Percentiles rank a stretch among this genome's conserved stretches.
Conservation (phyloP, 37 sponge, comb jelly and placozoan species). For the Cliona cf. orientalis region DNA sequence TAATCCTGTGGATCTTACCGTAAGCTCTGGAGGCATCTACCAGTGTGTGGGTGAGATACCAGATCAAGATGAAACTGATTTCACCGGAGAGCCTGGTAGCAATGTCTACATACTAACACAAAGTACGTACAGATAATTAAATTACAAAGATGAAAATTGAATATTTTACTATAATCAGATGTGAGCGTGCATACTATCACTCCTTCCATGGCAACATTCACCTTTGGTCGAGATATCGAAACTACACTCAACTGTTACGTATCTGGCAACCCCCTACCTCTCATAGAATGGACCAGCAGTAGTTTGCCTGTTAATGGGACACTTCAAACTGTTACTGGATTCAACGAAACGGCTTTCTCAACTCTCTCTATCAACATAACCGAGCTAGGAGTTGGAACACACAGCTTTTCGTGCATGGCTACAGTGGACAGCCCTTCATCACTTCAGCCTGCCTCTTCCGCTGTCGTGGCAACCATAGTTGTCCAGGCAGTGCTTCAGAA, state of each 20-base stretch:
- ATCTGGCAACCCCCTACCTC: slow-evolving; percentile 24
- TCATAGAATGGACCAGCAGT: neutral
- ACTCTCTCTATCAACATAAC: slow-evolving; percentile 1
- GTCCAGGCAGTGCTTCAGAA: no score
- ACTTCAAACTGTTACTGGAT: slow-evolving; percentile 26
- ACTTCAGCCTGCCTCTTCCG: neutral
- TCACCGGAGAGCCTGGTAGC: no score
- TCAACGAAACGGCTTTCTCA: slow-evolving; percentile 18
- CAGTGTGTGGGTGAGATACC: no score
- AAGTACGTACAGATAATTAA: no score
- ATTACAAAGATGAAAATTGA: no score
- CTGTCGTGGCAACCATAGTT: no score
- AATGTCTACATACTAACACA: no score
- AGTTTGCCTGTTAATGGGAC: neutral
- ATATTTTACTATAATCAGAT: no score
- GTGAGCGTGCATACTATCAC: neutral
- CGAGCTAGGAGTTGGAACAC: neutral
- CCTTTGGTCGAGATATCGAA: neutral
- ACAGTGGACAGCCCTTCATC: neutral
- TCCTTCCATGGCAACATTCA: neutral
- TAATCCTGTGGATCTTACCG: no score
- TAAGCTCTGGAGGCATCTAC: no score
- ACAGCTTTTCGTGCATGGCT: slow-evolving; percentile 10
- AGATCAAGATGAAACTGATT: no score
- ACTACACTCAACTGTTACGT: slow-evolving; percentile 3